phyloP scores from a whole-genome alignment of 2,113 vertebrate species.

The Tenrec ecaudatus region DNA sequence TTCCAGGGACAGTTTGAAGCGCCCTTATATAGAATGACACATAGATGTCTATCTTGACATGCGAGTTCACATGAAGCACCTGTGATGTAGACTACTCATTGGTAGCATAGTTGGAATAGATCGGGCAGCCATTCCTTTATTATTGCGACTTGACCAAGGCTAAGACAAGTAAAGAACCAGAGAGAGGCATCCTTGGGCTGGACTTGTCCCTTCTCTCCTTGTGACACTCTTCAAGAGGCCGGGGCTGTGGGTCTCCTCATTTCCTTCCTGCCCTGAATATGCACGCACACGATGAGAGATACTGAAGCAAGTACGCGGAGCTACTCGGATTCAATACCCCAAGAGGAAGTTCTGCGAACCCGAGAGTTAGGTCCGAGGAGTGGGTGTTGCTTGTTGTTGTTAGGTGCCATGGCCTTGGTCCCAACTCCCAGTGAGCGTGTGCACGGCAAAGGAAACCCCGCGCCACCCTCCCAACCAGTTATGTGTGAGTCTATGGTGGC shows the following conservation, averaged over 20 bases:
- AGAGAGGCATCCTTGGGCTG: slow-evolving; percentile 16
- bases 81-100: not conserved
- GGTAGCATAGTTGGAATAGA: not conserved
- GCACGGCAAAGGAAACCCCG: too few species aligned
- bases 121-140: not conserved
- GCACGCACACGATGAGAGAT: slow-evolving; percentile 33
- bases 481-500: too few species aligned
- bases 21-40: too few species aligned
- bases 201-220: not conserved
- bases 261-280: slow-evolving; percentile 38
- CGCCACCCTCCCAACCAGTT: too few species aligned
- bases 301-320: slow-evolving; percentile 43
- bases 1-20: too few species aligned
- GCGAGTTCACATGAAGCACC: too few species aligned
- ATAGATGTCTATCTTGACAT: too few species aligned
- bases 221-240: not conserved
- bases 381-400: not conserved
- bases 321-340: not conserved
- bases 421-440: too few species aligned
- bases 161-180: slow-evolving; percentile 48
- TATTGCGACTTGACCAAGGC: slow-evolving; percentile 39
- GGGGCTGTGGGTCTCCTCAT: slow-evolving; percentile 28
- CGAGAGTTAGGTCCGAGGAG: slow-evolving; percentile 29
- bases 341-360: slow-evolving; percentile 44
- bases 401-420: too few species aligned